Evolutionary conservation across 2,888 invertebrate species (phyloP), one percentile per base, ranked within the genome.

Genomic region (Elegia similella): DNA sequence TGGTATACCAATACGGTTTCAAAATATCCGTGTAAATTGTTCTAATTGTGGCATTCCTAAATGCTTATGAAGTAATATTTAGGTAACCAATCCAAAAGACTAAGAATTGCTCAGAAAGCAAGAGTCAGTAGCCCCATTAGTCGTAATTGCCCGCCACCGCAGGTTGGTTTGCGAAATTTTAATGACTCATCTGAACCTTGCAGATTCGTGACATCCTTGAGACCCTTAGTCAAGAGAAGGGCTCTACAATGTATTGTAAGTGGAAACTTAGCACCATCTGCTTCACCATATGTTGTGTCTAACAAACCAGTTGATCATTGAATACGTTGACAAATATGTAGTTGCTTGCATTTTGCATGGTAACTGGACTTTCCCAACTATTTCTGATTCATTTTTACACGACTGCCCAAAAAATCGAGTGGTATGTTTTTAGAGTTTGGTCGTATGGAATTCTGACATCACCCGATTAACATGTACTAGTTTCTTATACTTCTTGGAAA

Each of bases 121-220:
- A 48, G 32, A 48, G 48, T 48, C 48, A 29, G 23, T 8, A 53
- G 42, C 42, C 23, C 16, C 29, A 29, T 53, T 53, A 10, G 42
- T 8, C 6, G 63, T 73, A 76, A 75, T 75, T 70, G 66, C 68
- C 54, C 60, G 65, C 64, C 67, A 78, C 75, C 79, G 69, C 79
- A 80, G 59, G 55, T 60, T 69, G 68, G 65, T 64, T 79, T 76
- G 69, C 72, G 67, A 77, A 76, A 78, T 68, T 57, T 54, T 62
- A 66, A 63, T 75, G 78, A 77, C 60, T 78, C 75, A 77, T 74
- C 73, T 71, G 64, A 71, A 62, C 59, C 64, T 73, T 73, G 68
- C 58, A 57, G 63, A 59, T 65, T 67, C 72, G 62, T 66, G 59
- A 63, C 64, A 67, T 60, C 66, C 73, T 69, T 64, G 63, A 64